Conservation (phyloP, 30 jellyfish, hydroid and myxozoan species). For the Turritopsis rubra region DNA sequence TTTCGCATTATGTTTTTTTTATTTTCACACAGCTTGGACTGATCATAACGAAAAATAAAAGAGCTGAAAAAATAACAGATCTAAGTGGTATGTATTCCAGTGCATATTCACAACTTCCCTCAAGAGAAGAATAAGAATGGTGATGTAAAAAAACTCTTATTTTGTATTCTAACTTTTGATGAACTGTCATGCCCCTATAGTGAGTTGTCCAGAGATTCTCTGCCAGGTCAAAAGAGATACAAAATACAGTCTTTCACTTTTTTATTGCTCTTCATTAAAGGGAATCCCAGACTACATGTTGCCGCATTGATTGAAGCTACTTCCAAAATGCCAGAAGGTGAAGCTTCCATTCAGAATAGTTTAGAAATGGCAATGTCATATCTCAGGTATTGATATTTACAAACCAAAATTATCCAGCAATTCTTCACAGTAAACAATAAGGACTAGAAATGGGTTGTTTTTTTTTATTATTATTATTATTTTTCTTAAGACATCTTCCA, state of each 20-base stretch:
- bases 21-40: slow-evolving; percentile 61
- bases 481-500: slow-evolving; percentile 69
- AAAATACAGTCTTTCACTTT: no score
- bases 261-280: slow-evolving; percentile 9
- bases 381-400: slow-evolving; percentile 32
- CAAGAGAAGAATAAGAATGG: no score
- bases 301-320: slow-evolving; percentile 41
- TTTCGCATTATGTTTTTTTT: neutral
- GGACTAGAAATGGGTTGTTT: neutral
- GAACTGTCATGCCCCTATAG: no score
- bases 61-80: slow-evolving; percentile 86
- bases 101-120: no score
- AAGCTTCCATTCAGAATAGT: slow-evolving; percentile 86
- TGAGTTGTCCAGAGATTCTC: no score
- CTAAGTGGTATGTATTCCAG: slow-evolving; percentile 57
- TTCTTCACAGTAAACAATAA: neutral
- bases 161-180: no score
- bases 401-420: no score
- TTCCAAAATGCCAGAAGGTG: slow-evolving; percentile 63
- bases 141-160: neutral
- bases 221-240: no score
- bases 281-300: slow-evolving; percentile 73
- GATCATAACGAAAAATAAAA: slow-evolving; percentile 56
- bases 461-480: no score
- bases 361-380: slow-evolving; percentile 60